A percentile compares a stretch with the other conserved stretches of the same genome.
Evolutionary conservation across 1,140 invertebrate genomes (phyloP).

Genomic region (Cotesia chilonis): DNA sequence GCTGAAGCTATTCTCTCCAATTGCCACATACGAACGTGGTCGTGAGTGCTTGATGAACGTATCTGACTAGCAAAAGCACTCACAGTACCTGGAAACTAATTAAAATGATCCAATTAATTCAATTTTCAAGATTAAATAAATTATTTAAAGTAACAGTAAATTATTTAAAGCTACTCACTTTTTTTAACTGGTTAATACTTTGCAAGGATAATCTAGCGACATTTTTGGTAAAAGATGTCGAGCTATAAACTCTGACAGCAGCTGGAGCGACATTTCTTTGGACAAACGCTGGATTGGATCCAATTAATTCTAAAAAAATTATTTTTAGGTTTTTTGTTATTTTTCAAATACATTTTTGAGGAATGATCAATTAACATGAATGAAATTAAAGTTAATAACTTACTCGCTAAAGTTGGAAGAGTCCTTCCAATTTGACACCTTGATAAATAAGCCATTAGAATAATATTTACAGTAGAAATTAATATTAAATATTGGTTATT

Average conservation of each 20-base stretch:
- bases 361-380: background rate
- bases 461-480: background rate
- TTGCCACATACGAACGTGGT: conserved; percentile 75
- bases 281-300: background rate
- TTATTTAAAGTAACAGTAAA: too few species aligned
- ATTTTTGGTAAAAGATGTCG: conserved; percentile 2
- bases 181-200: conserved; percentile 5
- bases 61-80: conserved; percentile 39
- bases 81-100: conserved; percentile 31
- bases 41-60: conserved; percentile 50
- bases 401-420: conserved; percentile 22
- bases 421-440: conserved; percentile 26
- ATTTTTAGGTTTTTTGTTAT: background rate
- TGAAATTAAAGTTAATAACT: background rate
- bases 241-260: conserved; percentile 7
- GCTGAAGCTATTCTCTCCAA: conserved; percentile 72
- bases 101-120: background rate
- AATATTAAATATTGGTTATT: background rate
- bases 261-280: background rate
- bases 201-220: conserved; percentile 7
- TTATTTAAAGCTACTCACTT: background rate
- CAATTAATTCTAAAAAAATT: conserved; percentile 1
- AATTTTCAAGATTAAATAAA: too few species aligned
- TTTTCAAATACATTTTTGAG: background rate
- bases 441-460: conserved; percentile 24